phyloP scores from a whole-genome alignment of 2,888 invertebrate genomes.

The Altica lythri region DNA sequence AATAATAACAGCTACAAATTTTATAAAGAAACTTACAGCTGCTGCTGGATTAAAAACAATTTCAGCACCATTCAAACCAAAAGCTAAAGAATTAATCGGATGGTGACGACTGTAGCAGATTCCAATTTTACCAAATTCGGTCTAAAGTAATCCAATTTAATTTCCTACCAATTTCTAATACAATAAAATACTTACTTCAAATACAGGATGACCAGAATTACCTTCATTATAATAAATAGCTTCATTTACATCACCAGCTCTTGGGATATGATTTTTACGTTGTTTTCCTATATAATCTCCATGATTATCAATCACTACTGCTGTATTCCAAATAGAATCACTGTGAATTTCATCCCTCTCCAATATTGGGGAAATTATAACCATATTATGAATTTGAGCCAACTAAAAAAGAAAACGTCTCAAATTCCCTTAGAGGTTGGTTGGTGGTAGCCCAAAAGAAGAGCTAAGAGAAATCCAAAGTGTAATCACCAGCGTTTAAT shows the following conservation, averaged over 20 bases:
- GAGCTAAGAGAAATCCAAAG: too few relatives aligned
- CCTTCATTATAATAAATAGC: slow-evolving; percentile 95
- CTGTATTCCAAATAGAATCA: slow-evolving; percentile 92
- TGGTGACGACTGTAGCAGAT: slow-evolving; percentile 98
- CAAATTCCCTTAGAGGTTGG: too few relatives aligned
- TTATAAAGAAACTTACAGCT: slow-evolving; percentile 65
- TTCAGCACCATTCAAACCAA: slow-evolving; percentile 95
- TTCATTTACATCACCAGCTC: slow-evolving; percentile 97
- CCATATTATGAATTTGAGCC: slow-evolving; percentile 83
- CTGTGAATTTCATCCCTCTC: slow-evolving; percentile 83
- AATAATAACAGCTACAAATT: neutral
- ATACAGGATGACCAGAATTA: slow-evolving; percentile 92
- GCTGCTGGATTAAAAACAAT: slow-evolving; percentile 99
- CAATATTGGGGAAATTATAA: slow-evolving; percentile 91
- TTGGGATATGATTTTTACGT: slow-evolving; percentile 96
- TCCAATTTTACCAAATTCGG: slow-evolving; percentile 84
- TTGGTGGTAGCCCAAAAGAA: too few relatives aligned
- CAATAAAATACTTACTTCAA: slow-evolving; percentile 58
- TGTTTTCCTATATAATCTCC: slow-evolving; percentile 92
- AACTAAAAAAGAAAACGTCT: slow-evolving; percentile 60
- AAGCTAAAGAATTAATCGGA: slow-evolving; percentile 97
- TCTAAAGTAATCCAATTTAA: slow-evolving; percentile 57
- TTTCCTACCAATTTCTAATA: too few relatives aligned
- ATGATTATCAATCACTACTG: slow-evolving; percentile 85
- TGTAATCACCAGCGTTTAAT: too few relatives aligned